Percentiles rank a stretch among this genome's conserved stretches.
These are phyloP conservation scores for Lates calcarifer DNA, from an alignment of 2,113 vertebrate species.

Conservation along the genomic window DNA sequence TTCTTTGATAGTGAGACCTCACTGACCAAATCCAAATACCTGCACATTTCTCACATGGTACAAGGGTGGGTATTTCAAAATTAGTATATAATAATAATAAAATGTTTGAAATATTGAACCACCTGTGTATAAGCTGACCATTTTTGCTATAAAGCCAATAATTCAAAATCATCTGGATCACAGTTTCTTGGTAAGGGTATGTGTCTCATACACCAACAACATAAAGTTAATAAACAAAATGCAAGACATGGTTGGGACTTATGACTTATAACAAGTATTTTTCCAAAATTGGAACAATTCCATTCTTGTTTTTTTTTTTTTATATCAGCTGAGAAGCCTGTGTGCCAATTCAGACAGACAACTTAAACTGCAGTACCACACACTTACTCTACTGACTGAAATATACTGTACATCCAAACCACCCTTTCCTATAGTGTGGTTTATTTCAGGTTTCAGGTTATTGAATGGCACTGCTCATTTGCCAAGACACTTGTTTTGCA, in stretches of 20 bases:
- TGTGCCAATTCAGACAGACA: constrained; percentile 22
- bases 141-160: neutral
- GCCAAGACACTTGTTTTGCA: neutral
- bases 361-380: neutral
- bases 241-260: neutral
- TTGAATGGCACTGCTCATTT: constrained; percentile 27
- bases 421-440: neutral
- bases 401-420: constrained; percentile 5
- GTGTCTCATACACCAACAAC: neutral
- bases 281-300: constrained; percentile 26
- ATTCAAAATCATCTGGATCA: neutral
- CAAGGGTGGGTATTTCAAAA: constrained; percentile 1
- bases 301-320: neutral
- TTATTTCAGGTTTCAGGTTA: constrained; percentile 22
- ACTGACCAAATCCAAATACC: neutral
- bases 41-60: neutral
- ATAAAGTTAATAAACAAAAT: neutral
- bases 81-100: neutral
- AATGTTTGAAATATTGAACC: neutral
- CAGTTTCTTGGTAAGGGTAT: neutral
- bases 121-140: neutral
- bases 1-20: neutral
- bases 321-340: constrained; percentile 19
- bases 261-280: constrained; percentile 16
- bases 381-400: constrained; percentile 1